These are phyloP conservation scores for Chrysolina oricalcia DNA, from an alignment of 2,888 invertebrate species.

Conservation along the genomic window DNA sequence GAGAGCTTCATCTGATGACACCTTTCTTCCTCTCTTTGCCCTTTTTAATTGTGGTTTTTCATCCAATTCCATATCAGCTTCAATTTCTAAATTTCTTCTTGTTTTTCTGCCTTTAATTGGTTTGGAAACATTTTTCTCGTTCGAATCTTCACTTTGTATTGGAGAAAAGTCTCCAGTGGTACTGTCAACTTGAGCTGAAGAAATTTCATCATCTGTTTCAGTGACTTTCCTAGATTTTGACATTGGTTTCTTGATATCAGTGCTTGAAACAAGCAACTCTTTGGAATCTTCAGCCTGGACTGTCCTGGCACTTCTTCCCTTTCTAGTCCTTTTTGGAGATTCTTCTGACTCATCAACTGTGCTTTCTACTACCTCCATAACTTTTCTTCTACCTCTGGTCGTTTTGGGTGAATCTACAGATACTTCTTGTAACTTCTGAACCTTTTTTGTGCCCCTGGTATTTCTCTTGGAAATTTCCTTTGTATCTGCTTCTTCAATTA, in stretches of 20 bases:
- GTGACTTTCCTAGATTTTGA: background rate
- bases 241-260: background rate
- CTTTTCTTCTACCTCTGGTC: conserved; percentile 26
- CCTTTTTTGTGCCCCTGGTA: background rate
- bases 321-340: background rate
- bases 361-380: conserved; percentile 15
- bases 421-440: background rate
- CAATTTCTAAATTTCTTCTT: background rate
- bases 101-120: conserved; percentile 7
- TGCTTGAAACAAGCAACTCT: background rate
- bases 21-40: conserved; percentile 7
- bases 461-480: conserved; percentile 2
- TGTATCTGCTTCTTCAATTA: background rate
- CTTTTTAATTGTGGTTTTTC: background rate
- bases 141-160: background rate
- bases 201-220: conserved; percentile 9
- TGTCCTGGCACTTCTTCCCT: background rate
- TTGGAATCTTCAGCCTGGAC: conserved; percentile 13
- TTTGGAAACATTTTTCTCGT: conserved; percentile 2
- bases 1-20: conserved; percentile 6
- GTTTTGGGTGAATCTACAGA: conserved; percentile 17
- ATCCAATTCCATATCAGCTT: background rate
- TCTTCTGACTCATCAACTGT: background rate
- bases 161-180: conserved; percentile 22
- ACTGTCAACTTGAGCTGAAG: conserved; percentile 15